These are phyloP conservation scores for Phasianus colchicus DNA, from an alignment of 2,113 vertebrate genomes.

Conservation along the genomic window DNA sequence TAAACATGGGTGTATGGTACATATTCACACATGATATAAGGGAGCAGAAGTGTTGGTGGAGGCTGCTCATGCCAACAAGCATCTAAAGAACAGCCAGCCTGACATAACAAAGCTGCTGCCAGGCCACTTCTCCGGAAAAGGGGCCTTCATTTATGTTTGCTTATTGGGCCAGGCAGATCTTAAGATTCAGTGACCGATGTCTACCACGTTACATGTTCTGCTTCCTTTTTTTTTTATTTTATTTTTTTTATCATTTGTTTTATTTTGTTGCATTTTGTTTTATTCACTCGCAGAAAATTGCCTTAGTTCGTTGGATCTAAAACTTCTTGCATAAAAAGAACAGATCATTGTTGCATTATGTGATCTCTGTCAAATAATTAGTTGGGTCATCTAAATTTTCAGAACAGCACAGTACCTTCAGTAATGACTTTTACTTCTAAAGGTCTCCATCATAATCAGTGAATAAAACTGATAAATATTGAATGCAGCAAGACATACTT, in stretches of 20 bases:
- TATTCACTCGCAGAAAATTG: not conserved
- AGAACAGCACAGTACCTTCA: not conserved
- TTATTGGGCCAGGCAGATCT: not conserved
- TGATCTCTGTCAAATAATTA: not conserved
- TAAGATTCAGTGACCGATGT: accelerated
- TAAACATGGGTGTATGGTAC: not conserved
- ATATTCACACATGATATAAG: not conserved
- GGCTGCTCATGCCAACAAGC: not conserved
- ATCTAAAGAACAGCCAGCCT: not conserved
- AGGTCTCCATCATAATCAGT: not conserved
- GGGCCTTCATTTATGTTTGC: not conserved
- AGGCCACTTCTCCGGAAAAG: not conserved
- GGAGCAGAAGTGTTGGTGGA: not conserved
- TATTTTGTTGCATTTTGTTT: not conserved
- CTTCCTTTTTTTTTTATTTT: not conserved
- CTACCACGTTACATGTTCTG: not conserved
- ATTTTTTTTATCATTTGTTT: not conserved
- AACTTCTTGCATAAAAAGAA: not conserved
- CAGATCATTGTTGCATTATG: not conserved
- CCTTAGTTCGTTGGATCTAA: not conserved
- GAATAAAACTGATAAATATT: not conserved
- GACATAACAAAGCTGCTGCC: not conserved
- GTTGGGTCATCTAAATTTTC: not conserved
- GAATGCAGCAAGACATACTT: not conserved
- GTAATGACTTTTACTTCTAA: not conserved